Conservation (phyloP, 1,140 invertebrate genomes). For the Drosophila subobscura region DNA sequence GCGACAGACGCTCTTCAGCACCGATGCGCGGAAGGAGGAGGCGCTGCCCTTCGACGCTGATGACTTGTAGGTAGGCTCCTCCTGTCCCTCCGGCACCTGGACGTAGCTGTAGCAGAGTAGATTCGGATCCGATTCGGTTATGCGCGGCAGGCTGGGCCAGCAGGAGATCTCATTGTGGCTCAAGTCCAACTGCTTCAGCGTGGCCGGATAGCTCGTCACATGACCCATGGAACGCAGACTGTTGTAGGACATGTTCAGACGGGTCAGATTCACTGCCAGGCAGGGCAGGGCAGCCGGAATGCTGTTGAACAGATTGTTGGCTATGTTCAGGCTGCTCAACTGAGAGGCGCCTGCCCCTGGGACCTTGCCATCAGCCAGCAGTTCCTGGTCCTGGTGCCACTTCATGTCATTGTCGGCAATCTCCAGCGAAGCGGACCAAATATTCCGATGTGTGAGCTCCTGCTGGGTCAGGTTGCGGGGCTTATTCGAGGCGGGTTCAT, state of each 20-base stretch:
- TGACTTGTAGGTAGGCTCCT: constrained; percentile 84
- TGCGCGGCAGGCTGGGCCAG: constrained; percentile 92
- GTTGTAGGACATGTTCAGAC: constrained; percentile 96
- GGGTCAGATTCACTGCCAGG: constrained; percentile 91
- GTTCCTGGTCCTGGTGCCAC: constrained; percentile 69
- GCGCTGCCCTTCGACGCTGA: constrained; percentile 41
- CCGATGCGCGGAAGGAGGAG: constrained; percentile 87
- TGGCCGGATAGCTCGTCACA: constrained; percentile 94
- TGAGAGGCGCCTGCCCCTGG: constrained; percentile 84
- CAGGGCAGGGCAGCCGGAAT: constrained; percentile 95
- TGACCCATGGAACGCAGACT: constrained; percentile 92
- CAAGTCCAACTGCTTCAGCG: constrained; percentile 95
- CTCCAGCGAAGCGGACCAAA: constrained; percentile 89
- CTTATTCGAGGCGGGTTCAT: constrained; percentile 55
- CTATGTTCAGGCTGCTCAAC: constrained; percentile 91
- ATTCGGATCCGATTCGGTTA: constrained; percentile 86
- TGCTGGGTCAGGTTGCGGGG: constrained; percentile 61
- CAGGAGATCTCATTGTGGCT: constrained; percentile 95
- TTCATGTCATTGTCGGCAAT: constrained; percentile 88
- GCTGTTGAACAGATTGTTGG: constrained; percentile 94
- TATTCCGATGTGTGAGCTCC: constrained; percentile 88
- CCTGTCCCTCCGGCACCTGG: constrained; percentile 83
- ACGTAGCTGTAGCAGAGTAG: constrained; percentile 86
- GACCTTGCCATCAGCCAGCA: constrained; percentile 59
- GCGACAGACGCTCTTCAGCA: constrained; percentile 91